phyloP scores from a whole-genome alignment of 2,113 vertebrate genomes.

The Myrmecophaga tridactyla region DNA sequence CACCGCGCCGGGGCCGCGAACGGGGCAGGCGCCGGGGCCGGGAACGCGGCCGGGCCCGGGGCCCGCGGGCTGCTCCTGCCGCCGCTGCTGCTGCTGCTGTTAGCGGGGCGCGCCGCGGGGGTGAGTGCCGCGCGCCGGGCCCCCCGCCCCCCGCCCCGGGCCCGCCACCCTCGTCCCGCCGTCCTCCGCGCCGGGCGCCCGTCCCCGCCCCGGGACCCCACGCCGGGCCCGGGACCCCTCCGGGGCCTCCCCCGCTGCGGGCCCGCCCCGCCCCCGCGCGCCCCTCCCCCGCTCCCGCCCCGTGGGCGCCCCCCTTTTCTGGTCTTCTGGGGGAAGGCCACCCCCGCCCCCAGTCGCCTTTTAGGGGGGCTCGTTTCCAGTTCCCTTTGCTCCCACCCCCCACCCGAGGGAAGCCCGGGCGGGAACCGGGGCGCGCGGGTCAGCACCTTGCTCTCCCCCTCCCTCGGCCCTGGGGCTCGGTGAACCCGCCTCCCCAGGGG shows the following conservation, averaged over 20 bases:
- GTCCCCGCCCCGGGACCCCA: too few relatives aligned
- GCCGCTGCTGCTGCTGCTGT: conserved; percentile 73
- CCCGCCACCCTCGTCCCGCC: background rate
- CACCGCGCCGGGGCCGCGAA: conserved; percentile 62
- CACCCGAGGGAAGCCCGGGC: background rate
- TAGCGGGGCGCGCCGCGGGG: conserved; percentile 75
- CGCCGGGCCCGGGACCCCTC: background rate
- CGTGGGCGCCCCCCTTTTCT: background rate
- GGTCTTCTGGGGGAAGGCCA: background rate
- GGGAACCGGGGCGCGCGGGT: background rate
- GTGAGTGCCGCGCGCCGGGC: conserved; percentile 58
- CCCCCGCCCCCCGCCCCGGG: background rate
- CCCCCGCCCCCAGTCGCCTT: background rate
- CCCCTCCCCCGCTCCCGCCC: background rate
- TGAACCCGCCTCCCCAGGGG: background rate
- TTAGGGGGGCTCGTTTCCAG: background rate
- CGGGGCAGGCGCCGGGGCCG: conserved; percentile 32
- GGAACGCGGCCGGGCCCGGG: conserved; percentile 43
- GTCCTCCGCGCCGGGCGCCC: background rate
- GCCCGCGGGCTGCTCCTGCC: conserved; percentile 74
- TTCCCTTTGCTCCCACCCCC: background rate
- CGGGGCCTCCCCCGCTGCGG: background rate
- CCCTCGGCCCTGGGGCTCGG: background rate
- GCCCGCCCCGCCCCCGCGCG: background rate
- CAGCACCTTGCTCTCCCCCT: background rate